These are phyloP conservation scores for Gavia stellata DNA, from an alignment of 2,113 vertebrate genomes.

Conservation along the genomic window DNA sequence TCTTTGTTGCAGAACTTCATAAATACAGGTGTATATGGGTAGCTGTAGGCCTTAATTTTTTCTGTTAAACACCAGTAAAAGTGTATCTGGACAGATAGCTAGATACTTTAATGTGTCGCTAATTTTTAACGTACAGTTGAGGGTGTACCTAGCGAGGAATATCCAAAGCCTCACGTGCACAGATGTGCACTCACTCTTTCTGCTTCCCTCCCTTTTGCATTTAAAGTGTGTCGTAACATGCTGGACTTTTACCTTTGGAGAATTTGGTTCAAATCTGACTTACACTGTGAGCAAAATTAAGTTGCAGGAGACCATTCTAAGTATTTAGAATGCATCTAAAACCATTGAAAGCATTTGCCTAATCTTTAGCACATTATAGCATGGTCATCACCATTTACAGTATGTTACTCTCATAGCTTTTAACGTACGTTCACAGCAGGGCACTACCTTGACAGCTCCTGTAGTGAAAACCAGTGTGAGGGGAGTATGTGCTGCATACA, in stretches of 20 bases:
- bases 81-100: background rate
- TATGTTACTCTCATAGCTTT: background rate
- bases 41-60: background rate
- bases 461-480: background rate
- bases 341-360: background rate
- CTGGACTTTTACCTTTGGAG: background rate
- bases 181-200: background rate
- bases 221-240: background rate
- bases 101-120: background rate
- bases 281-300: background rate
- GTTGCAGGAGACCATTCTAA: background rate
- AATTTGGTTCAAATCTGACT: background rate
- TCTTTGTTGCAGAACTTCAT: background rate
- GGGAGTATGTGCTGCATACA: background rate
- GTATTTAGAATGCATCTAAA: too few species aligned
- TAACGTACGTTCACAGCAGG: background rate
- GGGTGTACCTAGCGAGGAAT: background rate
- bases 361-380: background rate
- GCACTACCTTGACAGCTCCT: background rate
- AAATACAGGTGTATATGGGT: background rate
- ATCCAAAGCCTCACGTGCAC: background rate
- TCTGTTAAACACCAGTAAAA: background rate
- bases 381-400: background rate
- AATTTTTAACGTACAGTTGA: background rate
- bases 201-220: background rate